Conservation (phyloP, 2,113 vertebrate species). For the Rattus norvegicus region DNA sequence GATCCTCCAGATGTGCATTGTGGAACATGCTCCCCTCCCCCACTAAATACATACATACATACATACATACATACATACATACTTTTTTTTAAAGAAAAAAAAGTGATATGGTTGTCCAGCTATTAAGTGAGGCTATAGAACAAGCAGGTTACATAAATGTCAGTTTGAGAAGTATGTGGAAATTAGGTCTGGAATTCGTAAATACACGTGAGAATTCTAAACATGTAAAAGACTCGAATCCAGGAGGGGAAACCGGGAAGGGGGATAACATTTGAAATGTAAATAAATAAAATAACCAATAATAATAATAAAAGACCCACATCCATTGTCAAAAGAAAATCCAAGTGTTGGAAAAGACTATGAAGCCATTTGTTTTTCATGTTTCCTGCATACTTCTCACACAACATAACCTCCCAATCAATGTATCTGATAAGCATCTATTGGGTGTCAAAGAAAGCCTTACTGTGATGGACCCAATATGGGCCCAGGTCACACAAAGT, state of each 20-base stretch:
- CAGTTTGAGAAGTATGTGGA: neutral
- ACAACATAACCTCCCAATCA: neutral
- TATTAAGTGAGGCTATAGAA: neutral
- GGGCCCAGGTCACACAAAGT: neutral
- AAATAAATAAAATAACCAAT: no score
- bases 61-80: no score
- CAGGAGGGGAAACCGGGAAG: no score
- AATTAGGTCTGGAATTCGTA: neutral
- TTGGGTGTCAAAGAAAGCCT: neutral
- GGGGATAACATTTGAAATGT: no score
- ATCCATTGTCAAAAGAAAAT: slow-evolving; percentile 37
- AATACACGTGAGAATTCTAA: neutral
- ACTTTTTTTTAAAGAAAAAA: neutral
- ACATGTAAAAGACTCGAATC: neutral
- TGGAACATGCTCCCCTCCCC: no score
- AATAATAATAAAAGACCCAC: no score
- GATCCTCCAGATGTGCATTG: neutral
- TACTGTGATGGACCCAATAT: neutral
- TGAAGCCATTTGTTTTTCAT: slow-evolving; percentile 28
- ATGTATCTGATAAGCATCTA: neutral
- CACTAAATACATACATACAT: no score
- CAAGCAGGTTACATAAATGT: slow-evolving; percentile 34
- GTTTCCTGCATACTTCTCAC: neutral
- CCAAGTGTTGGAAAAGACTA: slow-evolving; percentile 14
- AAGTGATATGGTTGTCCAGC: neutral